Percentiles rank a stretch among this genome's conserved stretches.
Evolutionary conservation across 1,140 invertebrate genomes (phyloP).

Genomic region (Danaus plexippus): DNA sequence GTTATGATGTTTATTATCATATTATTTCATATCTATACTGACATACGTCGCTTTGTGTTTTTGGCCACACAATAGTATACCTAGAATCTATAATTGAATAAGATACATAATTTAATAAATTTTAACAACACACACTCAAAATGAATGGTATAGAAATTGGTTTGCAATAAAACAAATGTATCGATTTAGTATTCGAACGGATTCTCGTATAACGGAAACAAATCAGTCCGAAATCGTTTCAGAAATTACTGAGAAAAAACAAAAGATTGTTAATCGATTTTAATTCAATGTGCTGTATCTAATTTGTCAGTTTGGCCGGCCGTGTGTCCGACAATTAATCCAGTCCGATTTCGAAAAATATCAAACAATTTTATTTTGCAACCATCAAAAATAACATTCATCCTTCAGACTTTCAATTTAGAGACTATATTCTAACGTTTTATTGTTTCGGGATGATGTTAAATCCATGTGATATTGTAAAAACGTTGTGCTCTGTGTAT

Average conservation of each 20-base stretch:
- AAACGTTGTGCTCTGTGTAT: slow-evolving; percentile 33
- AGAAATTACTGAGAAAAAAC: slow-evolving; percentile 31
- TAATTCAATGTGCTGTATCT: slow-evolving; percentile 49
- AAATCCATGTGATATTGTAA: slow-evolving; percentile 28
- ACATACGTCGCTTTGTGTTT: too few relatives aligned
- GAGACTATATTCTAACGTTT: not conserved
- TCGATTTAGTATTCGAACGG: too few relatives aligned
- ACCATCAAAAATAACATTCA: not conserved
- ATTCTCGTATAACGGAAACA: slow-evolving; percentile 11
- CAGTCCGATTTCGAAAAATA: slow-evolving; percentile 43
- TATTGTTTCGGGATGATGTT: slow-evolving; percentile 5
- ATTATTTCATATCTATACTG: too few relatives aligned
- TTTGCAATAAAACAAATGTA: too few relatives aligned
- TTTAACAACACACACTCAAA: too few relatives aligned
- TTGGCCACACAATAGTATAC: too few relatives aligned
- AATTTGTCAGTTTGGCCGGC: slow-evolving; percentile 52
- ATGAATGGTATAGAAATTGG: too few relatives aligned
- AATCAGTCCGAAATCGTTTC: slow-evolving; percentile 19
- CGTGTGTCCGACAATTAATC: slow-evolving; percentile 47
- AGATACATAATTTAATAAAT: too few relatives aligned
- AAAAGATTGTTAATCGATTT: slow-evolving; percentile 41
- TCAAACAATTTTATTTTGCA: slow-evolving; percentile 15
- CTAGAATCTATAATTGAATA: too few relatives aligned
- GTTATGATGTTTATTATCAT: too few relatives aligned
- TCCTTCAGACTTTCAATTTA: slow-evolving; percentile 9